Conservation (phyloP, 2,113 vertebrate genomes). For the Pomatorhinus ruficollis region DNA sequence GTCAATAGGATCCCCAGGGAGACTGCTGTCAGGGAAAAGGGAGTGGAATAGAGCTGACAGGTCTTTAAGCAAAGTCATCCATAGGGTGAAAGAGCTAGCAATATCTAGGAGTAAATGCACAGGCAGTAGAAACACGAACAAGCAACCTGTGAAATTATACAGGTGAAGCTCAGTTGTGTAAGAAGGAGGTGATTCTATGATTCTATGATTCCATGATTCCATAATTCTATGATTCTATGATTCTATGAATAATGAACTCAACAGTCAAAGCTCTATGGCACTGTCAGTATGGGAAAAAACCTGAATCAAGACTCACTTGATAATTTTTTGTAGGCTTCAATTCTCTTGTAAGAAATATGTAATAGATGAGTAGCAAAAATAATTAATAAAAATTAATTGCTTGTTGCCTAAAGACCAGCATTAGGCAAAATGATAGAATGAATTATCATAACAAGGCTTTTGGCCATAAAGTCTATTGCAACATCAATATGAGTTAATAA, state of each 20-base stretch:
- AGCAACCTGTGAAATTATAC: neutral
- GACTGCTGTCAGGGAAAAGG: neutral
- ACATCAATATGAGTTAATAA: neutral
- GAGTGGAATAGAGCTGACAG: neutral
- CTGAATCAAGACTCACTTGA: neutral
- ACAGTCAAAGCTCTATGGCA: rapidly evolving
- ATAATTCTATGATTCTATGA: neutral
- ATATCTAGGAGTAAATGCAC: neutral
- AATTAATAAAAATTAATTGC: neutral
- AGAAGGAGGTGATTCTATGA: neutral
- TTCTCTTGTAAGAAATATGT: neutral
- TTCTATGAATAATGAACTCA: neutral
- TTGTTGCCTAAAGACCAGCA: neutral
- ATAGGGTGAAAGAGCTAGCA: neutral
- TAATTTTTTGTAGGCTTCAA: neutral
- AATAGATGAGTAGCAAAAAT: neutral
- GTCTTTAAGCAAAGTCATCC: neutral
- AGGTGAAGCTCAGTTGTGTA: neutral
- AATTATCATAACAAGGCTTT: neutral
- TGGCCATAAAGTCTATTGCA: neutral
- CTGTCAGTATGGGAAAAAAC: neutral
- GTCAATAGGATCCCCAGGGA: neutral
- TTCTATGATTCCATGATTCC: too few relatives aligned
- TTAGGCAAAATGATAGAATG: neutral
- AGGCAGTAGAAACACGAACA: neutral